These are phyloP conservation scores for Gymnoscopelus braueri DNA, from an alignment of 2,797 vertebrate species.

Conservation along the genomic window DNA sequence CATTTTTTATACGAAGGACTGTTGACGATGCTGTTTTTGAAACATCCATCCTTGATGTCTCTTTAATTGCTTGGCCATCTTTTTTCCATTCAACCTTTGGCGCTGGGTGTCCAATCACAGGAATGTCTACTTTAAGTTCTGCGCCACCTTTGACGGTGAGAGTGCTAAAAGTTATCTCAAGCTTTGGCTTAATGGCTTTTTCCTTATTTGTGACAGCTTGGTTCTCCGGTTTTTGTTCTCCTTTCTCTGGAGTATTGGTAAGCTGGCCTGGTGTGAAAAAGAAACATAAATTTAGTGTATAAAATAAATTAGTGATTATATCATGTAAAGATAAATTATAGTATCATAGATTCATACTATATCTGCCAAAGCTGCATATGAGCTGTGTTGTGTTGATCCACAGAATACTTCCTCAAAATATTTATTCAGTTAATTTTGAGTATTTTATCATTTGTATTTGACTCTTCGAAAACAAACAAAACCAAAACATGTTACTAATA, in stretches of 20 bases:
- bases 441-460: not conserved
- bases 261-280: conserved; percentile 46
- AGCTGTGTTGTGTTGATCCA: not conserved
- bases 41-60: conserved; percentile 91
- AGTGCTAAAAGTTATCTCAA: conserved; percentile 88
- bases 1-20: conserved; percentile 88
- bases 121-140: conserved; percentile 91
- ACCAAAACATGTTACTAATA: not conserved
- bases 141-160: conserved; percentile 90
- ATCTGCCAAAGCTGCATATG: not conserved
- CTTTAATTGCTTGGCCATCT: conserved; percentile 87
- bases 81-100: conserved; percentile 89
- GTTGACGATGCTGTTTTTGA: conserved; percentile 83
- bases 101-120: conserved; percentile 85
- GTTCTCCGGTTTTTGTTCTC: conserved; percentile 11
- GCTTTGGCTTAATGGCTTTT: conserved; percentile 86
- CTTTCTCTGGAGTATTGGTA: conserved; percentile 20
- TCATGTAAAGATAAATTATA: not conserved
- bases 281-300: not conserved
- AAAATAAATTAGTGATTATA: not conserved
- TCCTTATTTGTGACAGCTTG: conserved; percentile 79
- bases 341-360: not conserved
- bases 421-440: not conserved
- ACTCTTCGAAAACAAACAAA: no score
- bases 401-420: not conserved